A percentile compares a stretch with the other conserved stretches of the same genome.
phyloP scores from a whole-genome alignment of 2,888 invertebrate genomes.

The Coecobrya sp. region DNA sequence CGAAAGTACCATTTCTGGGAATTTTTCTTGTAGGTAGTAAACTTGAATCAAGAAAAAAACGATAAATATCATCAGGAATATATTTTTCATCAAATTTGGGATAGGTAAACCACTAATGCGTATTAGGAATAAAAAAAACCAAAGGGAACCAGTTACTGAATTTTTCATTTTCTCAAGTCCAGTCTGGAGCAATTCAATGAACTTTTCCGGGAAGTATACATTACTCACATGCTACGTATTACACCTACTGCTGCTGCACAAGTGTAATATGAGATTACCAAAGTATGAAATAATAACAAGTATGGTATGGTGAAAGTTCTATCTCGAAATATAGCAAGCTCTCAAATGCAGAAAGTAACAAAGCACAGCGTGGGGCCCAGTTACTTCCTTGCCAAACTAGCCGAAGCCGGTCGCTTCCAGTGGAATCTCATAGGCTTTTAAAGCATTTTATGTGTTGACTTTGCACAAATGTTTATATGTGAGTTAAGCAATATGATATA shows the following conservation, averaged over 20 bases:
- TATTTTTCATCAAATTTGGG: too few relatives aligned
- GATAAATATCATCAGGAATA: too few relatives aligned
- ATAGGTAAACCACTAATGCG: too few relatives aligned
- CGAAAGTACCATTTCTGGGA: too few relatives aligned
- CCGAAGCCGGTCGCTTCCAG: slow-evolving; percentile 18
- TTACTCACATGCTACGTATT: not conserved
- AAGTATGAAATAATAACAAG: not conserved
- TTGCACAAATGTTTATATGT: not conserved
- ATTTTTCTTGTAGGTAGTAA: too few relatives aligned
- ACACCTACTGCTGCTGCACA: not conserved
- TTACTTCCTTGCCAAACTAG: not conserved
- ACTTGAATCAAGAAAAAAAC: too few relatives aligned
- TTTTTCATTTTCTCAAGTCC: not conserved
- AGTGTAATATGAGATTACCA: not conserved
- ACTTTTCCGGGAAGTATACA: not conserved
- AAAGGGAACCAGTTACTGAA: not conserved
- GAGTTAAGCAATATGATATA: too few relatives aligned
- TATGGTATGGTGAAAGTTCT: not conserved
- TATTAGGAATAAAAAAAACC: too few relatives aligned
- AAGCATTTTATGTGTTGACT: not conserved
- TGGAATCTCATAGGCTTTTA: not conserved
- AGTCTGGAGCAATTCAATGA: slow-evolving; percentile 30
- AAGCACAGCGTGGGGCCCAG: not conserved
- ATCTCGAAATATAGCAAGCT: not conserved
- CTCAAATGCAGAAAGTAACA: not conserved